phyloP scores from a whole-genome alignment of 2,113 vertebrate species.

The Festucalex cinctus region DNA sequence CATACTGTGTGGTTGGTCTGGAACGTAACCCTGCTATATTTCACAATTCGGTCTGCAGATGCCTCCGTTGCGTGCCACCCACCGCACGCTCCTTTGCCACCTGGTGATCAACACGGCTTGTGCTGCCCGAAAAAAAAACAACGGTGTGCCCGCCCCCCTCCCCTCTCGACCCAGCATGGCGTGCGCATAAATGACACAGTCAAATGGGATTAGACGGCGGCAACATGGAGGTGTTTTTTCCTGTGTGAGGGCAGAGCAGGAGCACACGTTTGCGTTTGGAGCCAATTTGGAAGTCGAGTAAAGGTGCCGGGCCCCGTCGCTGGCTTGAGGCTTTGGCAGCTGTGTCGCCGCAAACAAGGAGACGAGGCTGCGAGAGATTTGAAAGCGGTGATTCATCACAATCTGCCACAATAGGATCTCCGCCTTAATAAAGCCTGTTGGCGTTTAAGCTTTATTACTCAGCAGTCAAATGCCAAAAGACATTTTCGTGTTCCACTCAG shows the following conservation, averaged over 20 bases:
- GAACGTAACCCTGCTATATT: too few species aligned
- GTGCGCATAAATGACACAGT: conserved; percentile 43
- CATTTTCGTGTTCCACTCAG: conserved; percentile 33
- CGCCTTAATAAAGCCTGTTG: conserved; percentile 62
- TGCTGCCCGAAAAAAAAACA: conserved; percentile 60
- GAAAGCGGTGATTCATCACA: conserved; percentile 66
- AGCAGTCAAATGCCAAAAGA: conserved; percentile 57
- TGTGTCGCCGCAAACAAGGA: conserved; percentile 47
- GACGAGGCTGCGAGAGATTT: conserved; percentile 57
- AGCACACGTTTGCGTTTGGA: conserved; percentile 47
- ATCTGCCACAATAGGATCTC: conserved; percentile 61
- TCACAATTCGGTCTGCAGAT: conserved; percentile 28
- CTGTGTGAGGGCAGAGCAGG: conserved; percentile 35
- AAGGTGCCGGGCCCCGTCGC: conserved; percentile 35
- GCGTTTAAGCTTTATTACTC: conserved; percentile 55
- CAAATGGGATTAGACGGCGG: conserved; percentile 59
- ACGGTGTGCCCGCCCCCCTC: conserved; percentile 48
- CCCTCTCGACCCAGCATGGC: conserved; percentile 42
- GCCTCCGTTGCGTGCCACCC: conserved; percentile 53
- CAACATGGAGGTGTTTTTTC: conserved; percentile 31
- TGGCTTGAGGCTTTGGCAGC: conserved; percentile 61
- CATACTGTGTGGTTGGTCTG: too few species aligned
- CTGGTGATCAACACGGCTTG: conserved; percentile 59
- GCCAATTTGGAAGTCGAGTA: conserved; percentile 58
- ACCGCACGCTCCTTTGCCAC: conserved; percentile 39